These are phyloP conservation scores for Lophura nycthemera DNA, from an alignment of 2,113 vertebrate genomes.

Conservation along the genomic window DNA sequence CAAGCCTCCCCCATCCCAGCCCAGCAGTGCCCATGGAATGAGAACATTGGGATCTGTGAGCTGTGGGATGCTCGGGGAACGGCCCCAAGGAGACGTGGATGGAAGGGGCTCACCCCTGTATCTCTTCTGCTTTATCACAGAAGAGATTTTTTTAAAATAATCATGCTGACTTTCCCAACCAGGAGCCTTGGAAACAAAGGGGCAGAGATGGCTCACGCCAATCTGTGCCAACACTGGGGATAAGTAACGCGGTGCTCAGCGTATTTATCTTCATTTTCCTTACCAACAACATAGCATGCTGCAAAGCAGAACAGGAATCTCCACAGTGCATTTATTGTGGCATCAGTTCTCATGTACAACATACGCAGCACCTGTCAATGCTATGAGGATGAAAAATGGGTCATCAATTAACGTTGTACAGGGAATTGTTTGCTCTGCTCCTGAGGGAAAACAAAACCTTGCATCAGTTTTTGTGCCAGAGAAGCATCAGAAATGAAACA, in stretches of 20 bases:
- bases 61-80: rapidly evolving
- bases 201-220: conserved; percentile 2
- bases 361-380: background rate
- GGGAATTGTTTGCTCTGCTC: background rate
- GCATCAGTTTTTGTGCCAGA: background rate
- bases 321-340: background rate
- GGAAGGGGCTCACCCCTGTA: background rate
- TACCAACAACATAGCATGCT: background rate
- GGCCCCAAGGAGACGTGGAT: background rate
- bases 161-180: background rate
- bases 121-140: background rate
- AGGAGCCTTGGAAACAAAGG: conserved; percentile 39
- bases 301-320: conserved; percentile 1
- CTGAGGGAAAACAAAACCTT: background rate
- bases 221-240: background rate
- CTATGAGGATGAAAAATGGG: background rate
- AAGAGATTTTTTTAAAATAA: background rate
- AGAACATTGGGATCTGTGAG: background rate
- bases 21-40: background rate
- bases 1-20: background rate
- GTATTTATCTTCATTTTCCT: conserved; percentile 47
- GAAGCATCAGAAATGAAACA: background rate
- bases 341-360: background rate
- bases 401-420: background rate
- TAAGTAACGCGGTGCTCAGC: background rate